phyloP scores from a whole-genome alignment of 2,888 invertebrate species.

The Arge pagana region DNA sequence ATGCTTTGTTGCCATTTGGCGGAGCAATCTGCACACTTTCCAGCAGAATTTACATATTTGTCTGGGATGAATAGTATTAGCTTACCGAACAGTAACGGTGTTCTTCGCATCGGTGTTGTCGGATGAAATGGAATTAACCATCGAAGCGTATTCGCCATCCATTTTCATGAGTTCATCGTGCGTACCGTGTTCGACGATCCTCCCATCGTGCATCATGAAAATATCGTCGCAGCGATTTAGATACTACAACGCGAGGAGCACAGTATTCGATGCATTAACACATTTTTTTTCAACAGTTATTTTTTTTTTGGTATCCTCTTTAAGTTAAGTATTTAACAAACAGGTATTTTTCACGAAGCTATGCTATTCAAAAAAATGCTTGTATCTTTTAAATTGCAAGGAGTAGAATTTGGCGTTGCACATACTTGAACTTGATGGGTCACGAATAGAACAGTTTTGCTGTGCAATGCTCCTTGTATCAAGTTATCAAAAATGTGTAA shows the following conservation, averaged over 20 bases:
- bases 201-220: conserved; percentile 63
- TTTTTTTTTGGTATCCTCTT: too few species aligned
- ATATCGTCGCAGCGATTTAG: conserved; percentile 65
- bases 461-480: conserved; percentile 59
- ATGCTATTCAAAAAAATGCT: too few species aligned
- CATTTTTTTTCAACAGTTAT: too few species aligned
- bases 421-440: conserved; percentile 66
- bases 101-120: conserved; percentile 20
- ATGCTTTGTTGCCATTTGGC: too few species aligned
- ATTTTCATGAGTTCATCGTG: conserved; percentile 60
- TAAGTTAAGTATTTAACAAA: too few species aligned
- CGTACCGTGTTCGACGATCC: conserved; percentile 62
- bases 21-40: too few species aligned
- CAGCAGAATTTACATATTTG: too few species aligned
- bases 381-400: too few species aligned
- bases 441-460: conserved; percentile 65
- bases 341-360: too few species aligned
- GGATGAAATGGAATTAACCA: conserved; percentile 40
- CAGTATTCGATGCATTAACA: too few species aligned
- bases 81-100: neutral
- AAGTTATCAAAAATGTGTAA: conserved; percentile 62
- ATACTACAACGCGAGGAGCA: too few species aligned
- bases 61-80: neutral
- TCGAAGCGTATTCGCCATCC: conserved; percentile 49
- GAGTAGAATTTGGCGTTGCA: too few species aligned